Conservation (phyloP, 2,797 vertebrate species). For the Alca torda region DNA sequence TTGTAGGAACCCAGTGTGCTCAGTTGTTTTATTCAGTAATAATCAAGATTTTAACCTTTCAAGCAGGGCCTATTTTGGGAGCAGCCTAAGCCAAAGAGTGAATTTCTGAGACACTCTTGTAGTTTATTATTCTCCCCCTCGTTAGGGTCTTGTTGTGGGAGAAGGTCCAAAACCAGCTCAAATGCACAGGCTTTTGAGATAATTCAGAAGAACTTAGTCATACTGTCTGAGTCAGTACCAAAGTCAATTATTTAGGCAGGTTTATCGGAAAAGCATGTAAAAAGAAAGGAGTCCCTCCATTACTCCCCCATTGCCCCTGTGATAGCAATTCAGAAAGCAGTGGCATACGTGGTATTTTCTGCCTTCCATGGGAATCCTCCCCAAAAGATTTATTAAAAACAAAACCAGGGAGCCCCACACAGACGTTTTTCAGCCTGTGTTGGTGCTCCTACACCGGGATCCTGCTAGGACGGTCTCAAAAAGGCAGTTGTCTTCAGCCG, state of each 20-base stretch:
- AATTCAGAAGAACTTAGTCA: constrained; percentile 60
- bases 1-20: not conserved
- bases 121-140: constrained; percentile 27
- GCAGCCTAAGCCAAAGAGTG: not conserved
- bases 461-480: not conserved
- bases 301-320: not conserved
- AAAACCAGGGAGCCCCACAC: not conserved
- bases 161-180: constrained; percentile 67
- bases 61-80: not conserved
- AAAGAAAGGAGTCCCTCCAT: constrained; percentile 30
- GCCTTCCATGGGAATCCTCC: not conserved
- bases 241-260: constrained; percentile 63
- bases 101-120: constrained; percentile 38
- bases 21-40: not conserved
- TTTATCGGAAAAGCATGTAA: constrained; percentile 64
- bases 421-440: not conserved
- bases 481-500: fast-evolving
- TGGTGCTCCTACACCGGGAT: not conserved
- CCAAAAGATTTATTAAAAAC: not conserved
- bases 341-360: not conserved
- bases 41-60: not conserved
- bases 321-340: not conserved
- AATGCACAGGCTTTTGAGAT: constrained; percentile 62
- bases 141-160: constrained; percentile 61
- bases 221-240: constrained; percentile 54